Evolutionary conservation across 2,797 vertebrate species (phyloP), one percentile per base, ranked within the genome.

Genomic region (Liasis olivaceus): DNA sequence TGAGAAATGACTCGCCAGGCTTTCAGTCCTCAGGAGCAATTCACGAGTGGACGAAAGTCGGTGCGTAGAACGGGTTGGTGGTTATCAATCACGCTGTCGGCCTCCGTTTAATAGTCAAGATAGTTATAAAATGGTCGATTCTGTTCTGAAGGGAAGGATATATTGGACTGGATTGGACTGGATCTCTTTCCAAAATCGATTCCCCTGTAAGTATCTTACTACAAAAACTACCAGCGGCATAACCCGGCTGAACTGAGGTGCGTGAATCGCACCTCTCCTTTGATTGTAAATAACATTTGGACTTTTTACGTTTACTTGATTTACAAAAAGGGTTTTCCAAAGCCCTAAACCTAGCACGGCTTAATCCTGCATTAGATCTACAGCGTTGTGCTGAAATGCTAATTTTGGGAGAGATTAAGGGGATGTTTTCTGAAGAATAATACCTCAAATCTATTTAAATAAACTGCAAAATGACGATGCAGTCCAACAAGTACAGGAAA

Each of bases 401-500:
- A 95, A 95, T 97, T 95, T 96, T 90, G 81, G 26, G 15, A 85
- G 93, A 97, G 95, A 97, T 96, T 96, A 96, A 96, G 93, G 94
- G 64, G 94, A 95, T 91, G 22, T 95, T 81, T 96, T 95, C 88
- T 89, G 94, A 95, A 95, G 93, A 96, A 94, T 94, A 96, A 95
- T 95, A 96, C 94, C 95, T 95, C 93, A 95, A 96, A 97, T 96
- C 96, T 96, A 91, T 95, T 96, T 95, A 95, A 97, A 97, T 97
- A 97, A 96, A 94, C 93, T 66, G 91, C 93, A 93, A 96, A 91
- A 95, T 93, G 97, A 97, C 97, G 97, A 97, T n/a, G 97, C 95
- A 94, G 95, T 94, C 58, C 95, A 95, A 93, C 20, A 62, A 94
- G 95, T 96, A 95, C 90, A 92, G 94, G 93, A 97, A 96, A 97